Base-by-base conservation (phyloP, 2,888 invertebrate species). In the Drosophila histrio region DNA sequence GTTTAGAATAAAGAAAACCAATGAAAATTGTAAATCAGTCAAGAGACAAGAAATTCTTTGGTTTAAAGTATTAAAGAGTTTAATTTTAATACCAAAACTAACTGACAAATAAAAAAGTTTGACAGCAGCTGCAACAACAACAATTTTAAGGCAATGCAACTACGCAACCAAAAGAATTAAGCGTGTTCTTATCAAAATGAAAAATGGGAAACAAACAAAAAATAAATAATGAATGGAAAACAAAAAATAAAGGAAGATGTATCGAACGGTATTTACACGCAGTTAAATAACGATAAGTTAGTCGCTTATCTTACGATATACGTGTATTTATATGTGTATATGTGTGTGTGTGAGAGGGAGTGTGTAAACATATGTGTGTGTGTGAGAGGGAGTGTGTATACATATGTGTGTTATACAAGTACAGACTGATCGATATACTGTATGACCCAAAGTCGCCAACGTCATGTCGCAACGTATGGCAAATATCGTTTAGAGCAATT, bases 191-290 rank as follows among this genome's bases (percentile, higher is more conserved):
- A 72, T 64, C 57, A 28, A 24, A 44, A 53, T 53, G 9, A 57
- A 44, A 28, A 41, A 36, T 21, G 19, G 19, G 52, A 39, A 38
- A 56, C 32, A 34, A 72, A 28, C 30, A 52, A 15, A 22, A 15
- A 46, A 50, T 36, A 43, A 44, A 46, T 32, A 49, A 44, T 28
- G 7, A 44, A 44, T 28, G 11, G 11, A n/a, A 17, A 9, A 38
- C 19, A 13, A 36, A 21, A 19, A 24, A 9, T 36, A 15, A 36
- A 56, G 11, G 22, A 46, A 56, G 46, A 56, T 56, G 43, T 53
- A 58, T 72, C 43, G 47, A 39, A 21, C 11, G 41, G 26, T 41
- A 72, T 71, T 63, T 71, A 71, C 46, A 57, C 21, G 32, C n/a
- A 53, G 38, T 41, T 44, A 44, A 38, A 22, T 15, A 39, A 17